These are phyloP conservation scores for Smutsia gigantea DNA, from an alignment of 2,797 vertebrate species.

Conservation along the genomic window DNA sequence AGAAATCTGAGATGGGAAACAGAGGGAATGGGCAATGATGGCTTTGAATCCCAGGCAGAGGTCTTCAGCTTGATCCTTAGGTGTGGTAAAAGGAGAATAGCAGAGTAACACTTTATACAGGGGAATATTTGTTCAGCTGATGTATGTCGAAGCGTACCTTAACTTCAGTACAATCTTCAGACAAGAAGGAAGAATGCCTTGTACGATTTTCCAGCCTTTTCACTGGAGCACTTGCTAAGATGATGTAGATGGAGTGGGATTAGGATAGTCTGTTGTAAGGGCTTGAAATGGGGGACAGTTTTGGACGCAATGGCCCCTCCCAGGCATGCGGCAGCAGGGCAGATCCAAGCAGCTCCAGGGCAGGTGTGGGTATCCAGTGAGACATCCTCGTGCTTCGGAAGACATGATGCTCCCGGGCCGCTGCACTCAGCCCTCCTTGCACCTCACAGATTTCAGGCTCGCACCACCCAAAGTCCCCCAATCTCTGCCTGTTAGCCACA, in stretches of 20 bases:
- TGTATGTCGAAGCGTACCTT: rapidly evolving
- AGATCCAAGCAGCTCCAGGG: no score
- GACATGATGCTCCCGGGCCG: no score
- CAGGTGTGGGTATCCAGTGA: no score
- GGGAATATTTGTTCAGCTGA: not conserved
- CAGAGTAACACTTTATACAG: not conserved
- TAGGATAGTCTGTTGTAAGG: not conserved
- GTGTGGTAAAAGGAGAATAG: no score
- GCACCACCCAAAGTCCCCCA: no score
- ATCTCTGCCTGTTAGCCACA: not conserved
- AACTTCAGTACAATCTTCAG: not conserved
- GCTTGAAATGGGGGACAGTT: not conserved
- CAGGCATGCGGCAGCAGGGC: not conserved
- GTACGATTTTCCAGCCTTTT: not conserved
- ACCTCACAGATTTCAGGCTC: no score
- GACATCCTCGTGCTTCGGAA: no score
- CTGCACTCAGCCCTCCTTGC: no score
- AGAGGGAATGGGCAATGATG: no score
- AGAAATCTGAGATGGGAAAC: not conserved
- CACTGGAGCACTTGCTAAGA: rapidly evolving
- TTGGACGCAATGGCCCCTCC: not conserved
- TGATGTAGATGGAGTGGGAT: not conserved
- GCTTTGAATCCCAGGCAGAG: not conserved
- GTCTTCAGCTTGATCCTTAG: not conserved
- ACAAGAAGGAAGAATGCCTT: not conserved